Base-by-base conservation (phyloP, 2,797 vertebrate genomes). In the Galago senegalensis region DNA sequence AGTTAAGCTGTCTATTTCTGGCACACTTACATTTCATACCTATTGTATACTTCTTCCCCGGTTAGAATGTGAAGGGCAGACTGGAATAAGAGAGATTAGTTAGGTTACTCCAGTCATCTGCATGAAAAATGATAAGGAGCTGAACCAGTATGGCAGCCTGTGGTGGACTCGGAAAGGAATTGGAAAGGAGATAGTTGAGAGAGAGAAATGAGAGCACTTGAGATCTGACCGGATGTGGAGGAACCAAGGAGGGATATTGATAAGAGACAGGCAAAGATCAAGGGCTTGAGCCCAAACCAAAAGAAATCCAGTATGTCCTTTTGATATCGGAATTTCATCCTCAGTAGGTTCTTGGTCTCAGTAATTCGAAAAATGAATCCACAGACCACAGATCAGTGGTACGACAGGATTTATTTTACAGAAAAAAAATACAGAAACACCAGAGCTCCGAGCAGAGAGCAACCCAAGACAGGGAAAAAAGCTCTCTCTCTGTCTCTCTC, bases 1-100 rank as follows among this genome's bases (percentile, higher is more conserved):
- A 92, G 16, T 72, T 58, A 40, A n/a, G 20, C 23, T 43, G n/a
- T 77, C 86, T 87, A 72, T 69, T 94, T 90, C 82, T 80, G 82
- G 34, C 29, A 61, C 65, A 75, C 18, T 80, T 83, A 23, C 20
- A 53, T n/a, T 73, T 73, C 77, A 89, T 86, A 53, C 53, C 37
- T 87, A 7, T 56, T 67, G n/a, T 53, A 3, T 72, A 77, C 92
- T 82, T 85, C 40, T 94, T 53, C 75, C 43, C 75, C 60, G 72
- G 61, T 86, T 85, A 83, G 76, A 90, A 79, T 90, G 80, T 60
- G 40, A 43, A 73, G 37, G 12, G 56, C n/a, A 67, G 27, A 53
- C 11, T 60, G 69, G 18, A 76, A 49, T 70, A 58, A 81, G 69
- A 49, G 46, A 84, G 37, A 63, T 81, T 67, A 49, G 58, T 88